Base-by-base conservation (phyloP, 2,113 vertebrate genomes). In the Ginglymostoma cirratum region DNA sequence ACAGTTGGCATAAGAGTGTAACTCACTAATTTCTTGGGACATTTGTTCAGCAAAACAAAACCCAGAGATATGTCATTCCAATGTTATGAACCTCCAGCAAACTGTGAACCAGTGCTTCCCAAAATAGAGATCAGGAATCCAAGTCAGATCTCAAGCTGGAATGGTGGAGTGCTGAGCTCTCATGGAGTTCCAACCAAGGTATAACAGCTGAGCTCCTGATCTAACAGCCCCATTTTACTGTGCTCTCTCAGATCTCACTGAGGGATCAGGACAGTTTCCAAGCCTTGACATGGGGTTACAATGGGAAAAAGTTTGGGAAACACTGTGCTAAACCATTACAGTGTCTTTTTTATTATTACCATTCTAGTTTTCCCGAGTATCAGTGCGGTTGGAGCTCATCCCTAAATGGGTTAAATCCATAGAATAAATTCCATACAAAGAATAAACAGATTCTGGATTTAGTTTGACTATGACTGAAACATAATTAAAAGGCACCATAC, bases 401-500 rank as follows among this genome's bases (percentile, higher is more conserved):
- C 21, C 24, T 85, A 42, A 85, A 38, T 34, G 45, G 67, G 45
- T 70, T 72, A 69, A 95, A 95, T 72, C 30, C 42, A 95, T 69
- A 10, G 10, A 94, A 67, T 95, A 48, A 72, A 45, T 70, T 23
- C 66, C 38, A 72, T 95, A 72, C 27, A 72, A 14, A 48, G 94
- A 76, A 70, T 72, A 72, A 76, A 95, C 4, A 7, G 69, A 48
- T 72, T 48, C 38, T 48, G 24, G 30, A 52, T 72, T 95, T 72
- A 95, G 42, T 45, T 95, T 45, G 10, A 72, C 7, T 70, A 42
- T 27, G 42, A 52, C 45, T 17, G 66, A 70, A 76, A 38, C 67
- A 72, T 72, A 95, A 95, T 76, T 72, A 95, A 95, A 67, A 76
- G 69, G 69, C 94, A 72, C 42, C 38, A 72, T 72, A 38, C 69